phyloP scores from a whole-genome alignment of 2,888 invertebrate genomes.

The Apamea crenata region DNA sequence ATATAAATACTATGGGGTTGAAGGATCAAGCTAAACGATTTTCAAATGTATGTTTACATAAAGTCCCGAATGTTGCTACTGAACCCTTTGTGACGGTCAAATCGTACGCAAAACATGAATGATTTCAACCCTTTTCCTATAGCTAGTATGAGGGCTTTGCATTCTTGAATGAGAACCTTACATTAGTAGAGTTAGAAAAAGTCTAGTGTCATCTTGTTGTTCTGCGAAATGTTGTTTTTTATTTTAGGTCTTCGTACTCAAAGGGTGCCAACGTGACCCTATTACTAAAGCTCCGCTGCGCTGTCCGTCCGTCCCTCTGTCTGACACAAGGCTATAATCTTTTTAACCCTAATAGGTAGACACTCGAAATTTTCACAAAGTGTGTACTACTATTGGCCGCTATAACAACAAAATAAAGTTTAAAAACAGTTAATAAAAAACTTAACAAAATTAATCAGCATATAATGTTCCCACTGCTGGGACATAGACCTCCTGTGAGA shows the following conservation, averaged over 20 bases:
- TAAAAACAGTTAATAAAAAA: too few relatives aligned
- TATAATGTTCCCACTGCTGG: too few relatives aligned
- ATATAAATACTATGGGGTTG: constrained; percentile 11
- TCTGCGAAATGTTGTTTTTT: background rate
- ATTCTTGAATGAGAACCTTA: background rate
- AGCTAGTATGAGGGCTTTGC: background rate
- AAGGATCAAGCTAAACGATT: constrained; percentile 33
- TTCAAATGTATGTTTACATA: constrained; percentile 19
- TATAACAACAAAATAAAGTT: background rate
- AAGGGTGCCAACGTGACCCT: too few relatives aligned
- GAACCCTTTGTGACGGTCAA: constrained; percentile 26
- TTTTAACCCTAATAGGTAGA: background rate
- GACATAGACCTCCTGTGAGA: too few relatives aligned
- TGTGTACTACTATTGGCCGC: background rate
- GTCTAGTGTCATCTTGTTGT: constrained; percentile 5
- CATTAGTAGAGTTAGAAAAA: background rate
- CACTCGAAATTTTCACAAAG: background rate
- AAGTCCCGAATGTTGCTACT: constrained; percentile 8
- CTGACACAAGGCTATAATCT: background rate
- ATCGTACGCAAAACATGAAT: constrained; percentile 38
- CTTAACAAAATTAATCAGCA: too few relatives aligned
- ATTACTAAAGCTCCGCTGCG: too few relatives aligned
- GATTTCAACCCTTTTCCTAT: constrained; percentile 12
- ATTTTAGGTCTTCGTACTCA: background rate
- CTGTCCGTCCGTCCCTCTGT: background rate